Evolutionary conservation across 2,797 vertebrate genomes (phyloP).

Genomic region (Rhabdomys pumilio): DNA sequence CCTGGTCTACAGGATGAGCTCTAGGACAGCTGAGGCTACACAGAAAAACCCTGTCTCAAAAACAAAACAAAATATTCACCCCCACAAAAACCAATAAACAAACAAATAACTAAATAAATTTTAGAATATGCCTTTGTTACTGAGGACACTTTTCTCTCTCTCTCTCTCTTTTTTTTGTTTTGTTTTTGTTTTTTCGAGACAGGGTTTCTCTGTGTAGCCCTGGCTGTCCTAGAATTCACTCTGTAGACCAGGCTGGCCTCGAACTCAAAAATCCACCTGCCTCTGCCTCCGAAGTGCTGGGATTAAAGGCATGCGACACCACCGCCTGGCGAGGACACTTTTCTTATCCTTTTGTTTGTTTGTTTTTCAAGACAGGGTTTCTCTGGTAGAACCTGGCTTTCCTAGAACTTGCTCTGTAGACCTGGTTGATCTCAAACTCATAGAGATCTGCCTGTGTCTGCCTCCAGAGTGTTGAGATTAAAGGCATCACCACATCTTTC

Average conservation of each 20-base stretch:
- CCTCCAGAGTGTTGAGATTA: neutral
- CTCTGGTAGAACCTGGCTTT: neutral
- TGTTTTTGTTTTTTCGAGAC: neutral
- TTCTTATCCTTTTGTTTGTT: neutral
- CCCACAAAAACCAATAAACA: neutral
- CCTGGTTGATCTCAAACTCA: neutral
- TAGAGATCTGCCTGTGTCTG: neutral
- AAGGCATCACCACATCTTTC: neutral
- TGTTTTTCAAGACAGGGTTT: neutral
- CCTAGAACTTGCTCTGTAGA: neutral
- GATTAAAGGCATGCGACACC: neutral
- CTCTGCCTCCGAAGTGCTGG: neutral
- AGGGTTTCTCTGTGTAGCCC: neutral
- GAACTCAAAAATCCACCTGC: neutral
- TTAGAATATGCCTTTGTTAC: neutral
- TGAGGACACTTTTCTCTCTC: neutral
- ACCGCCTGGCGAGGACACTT: neutral
- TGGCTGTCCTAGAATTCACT: neutral
- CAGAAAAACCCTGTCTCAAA: neutral
- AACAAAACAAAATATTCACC: neutral
- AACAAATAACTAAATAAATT: neutral
- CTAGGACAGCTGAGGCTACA: neutral
- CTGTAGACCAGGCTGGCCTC: neutral
- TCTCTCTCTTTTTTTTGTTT: rapidly evolving
- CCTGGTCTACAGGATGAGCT: neutral